Base-by-base conservation (phyloP, 2,113 vertebrate genomes). In the Pachypanchax playfairii region DNA sequence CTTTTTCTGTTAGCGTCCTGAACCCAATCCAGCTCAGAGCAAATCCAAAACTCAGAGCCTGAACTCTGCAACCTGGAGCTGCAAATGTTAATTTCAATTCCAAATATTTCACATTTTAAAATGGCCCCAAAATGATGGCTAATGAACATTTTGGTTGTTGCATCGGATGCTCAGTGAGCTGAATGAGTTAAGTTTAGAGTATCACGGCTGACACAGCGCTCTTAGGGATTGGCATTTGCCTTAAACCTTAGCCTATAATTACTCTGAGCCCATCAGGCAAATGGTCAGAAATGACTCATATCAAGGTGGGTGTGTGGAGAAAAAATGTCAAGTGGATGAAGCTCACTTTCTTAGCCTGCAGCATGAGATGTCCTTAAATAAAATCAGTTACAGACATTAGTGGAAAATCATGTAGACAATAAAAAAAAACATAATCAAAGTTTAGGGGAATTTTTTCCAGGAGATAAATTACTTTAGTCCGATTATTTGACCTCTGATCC, bases 251-350 rank as follows among this genome's bases (percentile, higher is more conserved):
- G 79, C 68, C 86, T 90, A 49, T 90, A 86, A 90, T 90, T 88
- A 88, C 59, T 42, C 59, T 22, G 69, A 73, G 73, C 73, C 65
- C 66, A 84, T 87, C 79, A 85, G 74, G 78, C 83, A 70, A 85
- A 86, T 82, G 85, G 85, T 86, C 87, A 88, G 80, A 64, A 67
- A 53, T 86, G 84, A 90, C 60, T 89, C 86, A 89, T 65, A 18
- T 43, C 44, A 79, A 84, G 59, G 77, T 73, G 78, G 81, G 80
- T 67, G 71, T 26, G 67, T 20, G 18, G 62, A 49, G 55, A 56
- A 41, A 42, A 52, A 44, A 63, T 38, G 61, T 65, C 24, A 60
- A 74, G 43, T 35, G 73, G 71, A 67, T 60, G 62, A 69, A 72
- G 84, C 70, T 85, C 75, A 74, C 72, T 80, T 78, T 79, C 65